Percentiles rank a stretch among this genome's conserved stretches.
Conservation (phyloP, 2,888 invertebrate genomes). For the Sycophila texana region DNA sequence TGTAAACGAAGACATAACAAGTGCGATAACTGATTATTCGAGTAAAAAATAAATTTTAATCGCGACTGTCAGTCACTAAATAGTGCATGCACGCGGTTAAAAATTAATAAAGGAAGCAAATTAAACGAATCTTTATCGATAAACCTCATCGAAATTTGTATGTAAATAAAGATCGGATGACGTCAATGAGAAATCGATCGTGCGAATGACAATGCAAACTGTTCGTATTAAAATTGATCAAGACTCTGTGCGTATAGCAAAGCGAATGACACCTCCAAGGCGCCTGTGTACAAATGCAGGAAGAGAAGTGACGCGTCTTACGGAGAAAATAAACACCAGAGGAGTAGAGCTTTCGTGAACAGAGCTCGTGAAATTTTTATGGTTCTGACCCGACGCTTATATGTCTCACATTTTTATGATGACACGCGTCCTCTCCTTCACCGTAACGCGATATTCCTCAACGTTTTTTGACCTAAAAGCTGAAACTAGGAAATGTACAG, state of each 20-base stretch:
- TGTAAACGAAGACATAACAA: no score
- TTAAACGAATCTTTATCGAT: no score
- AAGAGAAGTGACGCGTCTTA: not conserved
- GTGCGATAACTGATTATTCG: no score
- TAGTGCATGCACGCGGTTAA: no score
- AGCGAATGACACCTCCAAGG: not conserved
- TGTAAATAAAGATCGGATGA: no score
- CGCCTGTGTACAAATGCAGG: not conserved
- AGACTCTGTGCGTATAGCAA: not conserved
- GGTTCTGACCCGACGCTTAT: not conserved
- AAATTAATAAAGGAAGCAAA: no score
- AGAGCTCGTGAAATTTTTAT: constrained; percentile 17
- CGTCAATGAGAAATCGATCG: no score
- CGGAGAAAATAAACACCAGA: constrained; percentile 1
- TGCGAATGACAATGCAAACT: no score
- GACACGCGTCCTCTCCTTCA: not conserved
- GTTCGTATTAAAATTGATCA: not conserved
- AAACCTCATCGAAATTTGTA: no score
- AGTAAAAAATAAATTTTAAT: no score
- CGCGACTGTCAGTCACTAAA: no score
- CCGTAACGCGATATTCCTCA: constrained; percentile 15
- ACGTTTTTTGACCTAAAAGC: not conserved
- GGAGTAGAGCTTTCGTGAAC: not conserved
- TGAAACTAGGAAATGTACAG: no score
- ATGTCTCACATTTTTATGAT: constrained; percentile 6